Conservation (phyloP, 2,113 vertebrate species). For the Sapayoa aenigma region DNA sequence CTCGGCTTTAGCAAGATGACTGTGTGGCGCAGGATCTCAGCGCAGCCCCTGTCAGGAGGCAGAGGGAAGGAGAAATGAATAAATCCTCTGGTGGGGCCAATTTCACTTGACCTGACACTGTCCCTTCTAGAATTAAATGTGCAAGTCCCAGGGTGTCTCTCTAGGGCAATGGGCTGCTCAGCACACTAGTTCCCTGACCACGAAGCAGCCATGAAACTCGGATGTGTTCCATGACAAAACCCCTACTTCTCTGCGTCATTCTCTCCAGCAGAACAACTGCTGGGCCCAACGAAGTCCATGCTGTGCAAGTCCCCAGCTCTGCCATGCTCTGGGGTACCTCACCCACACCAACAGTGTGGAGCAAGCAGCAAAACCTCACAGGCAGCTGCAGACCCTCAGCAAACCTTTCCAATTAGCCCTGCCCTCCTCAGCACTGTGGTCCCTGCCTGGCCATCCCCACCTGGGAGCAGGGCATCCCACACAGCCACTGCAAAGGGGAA, state of each 20-base stretch:
- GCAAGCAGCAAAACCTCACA: neutral
- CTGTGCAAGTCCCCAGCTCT: neutral
- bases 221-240: neutral
- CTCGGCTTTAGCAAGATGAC: conserved; percentile 55
- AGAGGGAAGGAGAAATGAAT: conserved; percentile 69
- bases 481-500: neutral
- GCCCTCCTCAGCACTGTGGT: fast-evolving
- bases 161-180: neutral
- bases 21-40: conserved; percentile 23
- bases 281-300: fast-evolving
- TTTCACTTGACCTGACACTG: conserved; percentile 30
- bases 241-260: fast-evolving
- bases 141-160: neutral
- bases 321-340: neutral
- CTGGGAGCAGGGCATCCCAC: neutral
- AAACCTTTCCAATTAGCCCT: neutral
- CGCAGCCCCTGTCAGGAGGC: conserved; percentile 57
- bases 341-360: neutral
- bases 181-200: neutral
- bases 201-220: neutral
- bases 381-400: neutral
- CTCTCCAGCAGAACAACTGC: neutral
- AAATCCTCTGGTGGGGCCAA: conserved; percentile 59
- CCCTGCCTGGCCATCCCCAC: neutral
- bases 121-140: conserved; percentile 39